A percentile compares a stretch with the other conserved stretches of the same genome.
Conservation (phyloP, 2,113 vertebrate species). For the Romanogobio albipinnatus region DNA sequence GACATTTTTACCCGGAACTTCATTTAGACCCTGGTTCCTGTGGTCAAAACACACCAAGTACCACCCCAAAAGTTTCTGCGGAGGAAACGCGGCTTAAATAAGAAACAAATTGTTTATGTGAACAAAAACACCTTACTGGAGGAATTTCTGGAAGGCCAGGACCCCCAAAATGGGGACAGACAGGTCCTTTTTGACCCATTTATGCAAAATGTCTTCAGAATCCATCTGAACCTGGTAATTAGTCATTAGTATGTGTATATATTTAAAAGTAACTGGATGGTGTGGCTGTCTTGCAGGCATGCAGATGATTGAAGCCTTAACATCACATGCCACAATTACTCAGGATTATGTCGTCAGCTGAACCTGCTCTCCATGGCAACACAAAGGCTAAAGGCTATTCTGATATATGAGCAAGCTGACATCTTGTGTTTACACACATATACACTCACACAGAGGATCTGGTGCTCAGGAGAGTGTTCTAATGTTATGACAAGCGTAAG, state of each 20-base stretch:
- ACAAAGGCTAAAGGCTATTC: conserved; percentile 66
- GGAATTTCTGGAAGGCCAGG: not conserved
- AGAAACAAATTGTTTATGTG: not conserved
- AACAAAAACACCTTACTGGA: not conserved
- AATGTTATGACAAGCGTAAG: conserved; percentile 47
- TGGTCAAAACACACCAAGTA: too few species aligned
- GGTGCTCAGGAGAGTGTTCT: not conserved
- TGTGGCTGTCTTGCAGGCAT: not conserved
- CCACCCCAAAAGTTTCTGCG: too few species aligned
- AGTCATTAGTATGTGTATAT: not conserved
- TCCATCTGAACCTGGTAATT: not conserved
- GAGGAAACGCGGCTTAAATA: too few species aligned
- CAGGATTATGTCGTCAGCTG: conserved; percentile 55
- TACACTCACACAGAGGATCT: conserved; percentile 27
- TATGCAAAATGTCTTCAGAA: not conserved
- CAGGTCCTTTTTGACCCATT: not conserved
- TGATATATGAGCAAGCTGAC: conserved; percentile 64
- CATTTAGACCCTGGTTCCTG: too few species aligned
- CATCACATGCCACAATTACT: conserved; percentile 49
- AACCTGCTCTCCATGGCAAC: conserved; percentile 63
- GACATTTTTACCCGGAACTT: too few species aligned
- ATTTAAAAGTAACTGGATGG: not conserved
- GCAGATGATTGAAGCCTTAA: conserved; percentile 11
- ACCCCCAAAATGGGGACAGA: not conserved
- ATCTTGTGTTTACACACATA: conserved; percentile 30